Evolutionary conservation across 2,888 invertebrate species (phyloP).

Genomic region (Ectemnius lituratus): DNA sequence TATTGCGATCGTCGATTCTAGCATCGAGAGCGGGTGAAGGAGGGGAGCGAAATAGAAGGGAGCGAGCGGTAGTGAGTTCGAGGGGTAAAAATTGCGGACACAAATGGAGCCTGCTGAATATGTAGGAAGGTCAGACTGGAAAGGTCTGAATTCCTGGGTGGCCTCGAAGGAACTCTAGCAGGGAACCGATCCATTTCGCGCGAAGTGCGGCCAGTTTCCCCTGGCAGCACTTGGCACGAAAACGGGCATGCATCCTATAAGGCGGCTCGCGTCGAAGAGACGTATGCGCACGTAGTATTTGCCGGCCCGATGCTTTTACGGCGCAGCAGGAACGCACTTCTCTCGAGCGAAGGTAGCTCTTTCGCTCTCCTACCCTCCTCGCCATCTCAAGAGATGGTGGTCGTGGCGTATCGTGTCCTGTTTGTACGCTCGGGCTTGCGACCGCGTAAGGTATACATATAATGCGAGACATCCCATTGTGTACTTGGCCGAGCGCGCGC

Average conservation of each 20-base stretch:
- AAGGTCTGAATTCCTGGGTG: too few relatives aligned
- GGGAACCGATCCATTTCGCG: background rate
- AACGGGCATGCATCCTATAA: constrained; percentile 19
- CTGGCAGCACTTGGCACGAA: constrained; percentile 3
- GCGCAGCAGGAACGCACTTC: constrained; percentile 17
- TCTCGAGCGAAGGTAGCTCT: too few relatives aligned
- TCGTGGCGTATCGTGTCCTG: constrained; percentile 16
- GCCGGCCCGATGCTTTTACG: constrained; percentile 38
- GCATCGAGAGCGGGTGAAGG: too few relatives aligned
- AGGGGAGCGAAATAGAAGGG: too few relatives aligned
- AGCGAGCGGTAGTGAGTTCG: too few relatives aligned
- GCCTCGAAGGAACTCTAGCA: background rate
- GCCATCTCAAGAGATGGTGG: background rate
- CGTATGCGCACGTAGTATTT: constrained; percentile 38
- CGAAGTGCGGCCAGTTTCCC: background rate
- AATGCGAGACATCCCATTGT: constrained; percentile 50
- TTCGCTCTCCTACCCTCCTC: too few relatives aligned
- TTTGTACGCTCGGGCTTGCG: constrained; percentile 16
- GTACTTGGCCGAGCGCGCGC: constrained; percentile 13
- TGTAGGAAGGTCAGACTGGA: too few relatives aligned
- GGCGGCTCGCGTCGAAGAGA: constrained; percentile 34
- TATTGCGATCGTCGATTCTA: too few relatives aligned
- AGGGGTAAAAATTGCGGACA: too few relatives aligned
- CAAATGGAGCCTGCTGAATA: too few relatives aligned
- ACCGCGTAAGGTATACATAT: constrained; percentile 27